Evolutionary conservation across 2,888 invertebrate genomes (phyloP).

Genomic region (Salpingus planirostris): DNA sequence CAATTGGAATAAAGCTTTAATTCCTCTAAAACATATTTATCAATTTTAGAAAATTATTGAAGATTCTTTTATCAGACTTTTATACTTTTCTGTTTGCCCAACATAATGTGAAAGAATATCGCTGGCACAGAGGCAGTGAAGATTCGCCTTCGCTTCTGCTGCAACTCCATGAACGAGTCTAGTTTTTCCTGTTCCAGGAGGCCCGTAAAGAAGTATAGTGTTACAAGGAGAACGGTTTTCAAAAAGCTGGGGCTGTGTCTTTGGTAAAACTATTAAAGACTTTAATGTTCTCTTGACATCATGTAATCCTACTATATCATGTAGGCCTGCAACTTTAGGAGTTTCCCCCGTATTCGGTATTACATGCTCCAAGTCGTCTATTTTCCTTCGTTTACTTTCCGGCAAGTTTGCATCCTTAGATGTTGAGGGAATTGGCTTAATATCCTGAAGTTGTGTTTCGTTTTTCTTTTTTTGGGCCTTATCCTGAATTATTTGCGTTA

Average conservation of each 20-base stretch:
- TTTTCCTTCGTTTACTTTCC: too few relatives aligned
- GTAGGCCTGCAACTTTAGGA: slow-evolving; percentile 33
- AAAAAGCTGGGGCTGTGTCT: slow-evolving; percentile 48
- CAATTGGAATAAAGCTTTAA: slow-evolving; percentile 28
- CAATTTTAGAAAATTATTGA: background rate
- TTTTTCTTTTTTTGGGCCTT: too few relatives aligned
- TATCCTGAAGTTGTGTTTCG: too few relatives aligned
- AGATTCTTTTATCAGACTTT: too few relatives aligned
- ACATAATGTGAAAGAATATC: slow-evolving; percentile 47
- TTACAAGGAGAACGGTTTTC: slow-evolving; percentile 41
- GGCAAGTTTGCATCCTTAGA: too few relatives aligned
- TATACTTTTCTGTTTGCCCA: slow-evolving; percentile 51
- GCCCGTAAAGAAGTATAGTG: slow-evolving; percentile 46
- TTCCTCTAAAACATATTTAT: slow-evolving; percentile 21
- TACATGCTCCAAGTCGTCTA: too few relatives aligned
- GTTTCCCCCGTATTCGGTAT: too few relatives aligned
- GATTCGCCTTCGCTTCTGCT: slow-evolving; percentile 43
- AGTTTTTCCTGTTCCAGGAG: slow-evolving; percentile 46
- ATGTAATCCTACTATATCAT: slow-evolving; percentile 44
- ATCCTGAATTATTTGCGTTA: too few relatives aligned
- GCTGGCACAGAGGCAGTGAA: slow-evolving; percentile 46
- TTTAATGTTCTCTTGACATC: slow-evolving; percentile 44
- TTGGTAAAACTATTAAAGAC: slow-evolving; percentile 45
- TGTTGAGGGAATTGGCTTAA: too few relatives aligned
- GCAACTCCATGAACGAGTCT: slow-evolving; percentile 39